Evolutionary conservation across 2,888 invertebrate genomes (phyloP).

Genomic region (Malacosoma neustria): DNA sequence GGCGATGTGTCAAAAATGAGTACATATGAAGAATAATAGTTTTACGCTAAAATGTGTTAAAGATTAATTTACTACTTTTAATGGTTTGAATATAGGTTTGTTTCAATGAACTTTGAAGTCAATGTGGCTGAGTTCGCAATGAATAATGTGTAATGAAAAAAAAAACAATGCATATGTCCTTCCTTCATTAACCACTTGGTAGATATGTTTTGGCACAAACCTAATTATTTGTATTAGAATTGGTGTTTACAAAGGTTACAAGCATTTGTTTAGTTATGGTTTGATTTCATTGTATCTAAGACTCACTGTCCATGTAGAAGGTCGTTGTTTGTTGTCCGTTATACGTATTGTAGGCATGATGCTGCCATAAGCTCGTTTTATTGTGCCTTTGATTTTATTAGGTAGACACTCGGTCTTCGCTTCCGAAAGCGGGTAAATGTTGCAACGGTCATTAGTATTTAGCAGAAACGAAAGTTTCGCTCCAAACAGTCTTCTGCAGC

Average conservation of each 20-base stretch:
- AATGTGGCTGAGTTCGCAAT: too few relatives aligned
- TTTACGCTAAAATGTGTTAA: not conserved
- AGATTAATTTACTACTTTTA: not conserved
- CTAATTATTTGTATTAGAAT: too few relatives aligned
- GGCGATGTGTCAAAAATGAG: not conserved
- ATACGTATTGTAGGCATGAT: slow-evolving; percentile 42
- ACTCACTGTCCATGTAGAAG: slow-evolving; percentile 30
- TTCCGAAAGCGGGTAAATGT: slow-evolving; percentile 18
- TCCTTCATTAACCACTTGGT: too few relatives aligned
- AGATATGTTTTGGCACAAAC: too few relatives aligned
- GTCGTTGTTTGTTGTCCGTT: slow-evolving; percentile 32
- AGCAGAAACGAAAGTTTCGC: too few relatives aligned
- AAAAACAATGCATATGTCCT: too few relatives aligned
- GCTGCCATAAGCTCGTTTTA: slow-evolving; percentile 58
- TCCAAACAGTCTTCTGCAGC: too few relatives aligned
- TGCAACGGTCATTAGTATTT: too few relatives aligned
- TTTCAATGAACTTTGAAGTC: not conserved
- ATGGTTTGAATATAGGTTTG: not conserved
- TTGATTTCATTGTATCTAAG: slow-evolving; percentile 21
- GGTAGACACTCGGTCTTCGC: slow-evolving; percentile 18
- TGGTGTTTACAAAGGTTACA: slow-evolving; percentile 34
- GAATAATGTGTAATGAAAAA: too few relatives aligned
- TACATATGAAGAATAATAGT: not conserved
- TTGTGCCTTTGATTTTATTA: slow-evolving; percentile 51
- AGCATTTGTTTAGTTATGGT: slow-evolving; percentile 53